Conservation (phyloP, 1,140 invertebrate species). For the Ips nitidus region DNA sequence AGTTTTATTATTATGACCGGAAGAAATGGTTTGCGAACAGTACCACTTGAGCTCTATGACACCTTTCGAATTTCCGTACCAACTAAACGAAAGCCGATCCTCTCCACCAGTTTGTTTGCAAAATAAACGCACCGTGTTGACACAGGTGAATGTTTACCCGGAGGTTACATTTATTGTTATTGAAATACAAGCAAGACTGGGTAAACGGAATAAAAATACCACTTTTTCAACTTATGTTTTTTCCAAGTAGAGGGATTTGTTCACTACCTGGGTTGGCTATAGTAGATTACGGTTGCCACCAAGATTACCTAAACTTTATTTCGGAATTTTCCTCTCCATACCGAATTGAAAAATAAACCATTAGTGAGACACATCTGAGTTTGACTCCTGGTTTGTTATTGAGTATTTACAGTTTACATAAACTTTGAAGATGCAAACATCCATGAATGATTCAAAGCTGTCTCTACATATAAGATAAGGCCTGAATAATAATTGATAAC, state of each 20-base stretch:
- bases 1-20: too few relatives aligned
- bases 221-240: slow-evolving; percentile 10
- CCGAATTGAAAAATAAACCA: neutral
- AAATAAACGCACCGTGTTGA: slow-evolving; percentile 6
- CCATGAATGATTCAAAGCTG: too few relatives aligned
- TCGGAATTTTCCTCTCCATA: neutral
- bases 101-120: neutral
- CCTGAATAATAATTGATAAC: too few relatives aligned
- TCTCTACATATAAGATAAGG: too few relatives aligned
- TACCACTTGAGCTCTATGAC: too few relatives aligned
- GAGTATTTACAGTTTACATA: too few relatives aligned
- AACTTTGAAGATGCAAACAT: too few relatives aligned
- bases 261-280: neutral
- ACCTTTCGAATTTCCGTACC: too few relatives aligned
- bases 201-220: slow-evolving; percentile 2
- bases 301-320: neutral
- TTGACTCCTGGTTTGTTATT: too few relatives aligned
- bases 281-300: neutral
- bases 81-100: neutral
- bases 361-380: neutral
- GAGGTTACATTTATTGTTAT: slow-evolving; percentile 14
- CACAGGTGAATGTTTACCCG: slow-evolving; percentile 9
- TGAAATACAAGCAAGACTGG: slow-evolving; percentile 7
- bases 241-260: neutral
- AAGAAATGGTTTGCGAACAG: too few relatives aligned